A percentile compares a stretch with the other conserved stretches of the same genome.
Evolutionary conservation across 2,113 vertebrate species (phyloP).

Genomic region (Calyptommatus sinebrachiatus): DNA sequence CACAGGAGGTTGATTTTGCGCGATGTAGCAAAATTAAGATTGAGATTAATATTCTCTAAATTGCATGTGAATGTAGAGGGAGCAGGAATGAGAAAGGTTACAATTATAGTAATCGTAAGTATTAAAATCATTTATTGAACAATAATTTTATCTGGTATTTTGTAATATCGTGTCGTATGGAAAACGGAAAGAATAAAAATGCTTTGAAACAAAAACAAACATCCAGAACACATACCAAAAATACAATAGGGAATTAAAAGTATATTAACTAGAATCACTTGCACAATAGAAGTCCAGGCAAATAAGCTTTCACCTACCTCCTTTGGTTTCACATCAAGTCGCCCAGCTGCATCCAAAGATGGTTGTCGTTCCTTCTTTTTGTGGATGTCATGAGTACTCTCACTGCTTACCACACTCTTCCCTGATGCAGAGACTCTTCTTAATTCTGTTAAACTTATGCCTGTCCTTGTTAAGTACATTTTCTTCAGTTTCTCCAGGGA

Average conservation of each 20-base stretch:
- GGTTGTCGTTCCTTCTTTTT: constrained; percentile 36
- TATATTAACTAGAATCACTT: neutral
- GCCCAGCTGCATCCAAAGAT: constrained; percentile 40
- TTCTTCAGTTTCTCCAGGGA: constrained; percentile 57
- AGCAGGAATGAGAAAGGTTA: no score
- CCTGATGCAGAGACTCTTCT: constrained; percentile 52
- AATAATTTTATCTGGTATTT: no score
- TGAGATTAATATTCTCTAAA: no score
- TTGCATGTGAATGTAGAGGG: no score
- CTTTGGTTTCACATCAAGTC: constrained; percentile 37
- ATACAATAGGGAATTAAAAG: neutral
- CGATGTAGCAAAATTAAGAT: no score
- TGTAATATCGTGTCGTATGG: no score
- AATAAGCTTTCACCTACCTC: constrained; percentile 27
- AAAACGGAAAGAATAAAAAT: no score
- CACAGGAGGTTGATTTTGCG: no score
- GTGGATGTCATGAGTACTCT: accelerated
- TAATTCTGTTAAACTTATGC: constrained; percentile 52
- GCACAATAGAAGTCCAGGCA: neutral
- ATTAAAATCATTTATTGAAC: no score
- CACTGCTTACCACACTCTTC: neutral
- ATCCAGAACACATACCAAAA: neutral
- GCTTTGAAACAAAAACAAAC: no score
- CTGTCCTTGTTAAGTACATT: constrained; percentile 48
- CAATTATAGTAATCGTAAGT: no score